These are phyloP conservation scores for Galerucella calmariensis DNA, from an alignment of 2,888 invertebrate genomes.

Conservation along the genomic window DNA sequence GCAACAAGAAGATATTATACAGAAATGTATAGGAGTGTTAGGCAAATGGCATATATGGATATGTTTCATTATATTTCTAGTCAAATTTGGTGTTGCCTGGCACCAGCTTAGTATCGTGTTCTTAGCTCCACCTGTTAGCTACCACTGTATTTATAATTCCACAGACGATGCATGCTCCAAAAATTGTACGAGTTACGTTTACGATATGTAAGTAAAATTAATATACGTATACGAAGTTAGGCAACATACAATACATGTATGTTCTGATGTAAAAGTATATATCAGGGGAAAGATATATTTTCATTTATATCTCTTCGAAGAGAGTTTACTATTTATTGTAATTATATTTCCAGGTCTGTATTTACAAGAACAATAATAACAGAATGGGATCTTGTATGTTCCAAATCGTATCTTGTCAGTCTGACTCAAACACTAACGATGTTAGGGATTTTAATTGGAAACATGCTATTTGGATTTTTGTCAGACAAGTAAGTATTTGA, in stretches of 20 bases:
- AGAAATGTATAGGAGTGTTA: slow-evolving; percentile 76
- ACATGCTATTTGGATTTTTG: slow-evolving; percentile 78
- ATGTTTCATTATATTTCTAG: slow-evolving; percentile 70
- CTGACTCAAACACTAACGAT: slow-evolving; percentile 83
- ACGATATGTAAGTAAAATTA: slow-evolving; percentile 67
- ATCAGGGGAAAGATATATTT: no score
- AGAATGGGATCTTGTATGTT: slow-evolving; percentile 82
- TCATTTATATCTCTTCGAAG: no score
- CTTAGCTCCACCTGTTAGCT: slow-evolving; percentile 75
- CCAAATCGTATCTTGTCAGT: slow-evolving; percentile 73
- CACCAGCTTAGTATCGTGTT: slow-evolving; percentile 84
- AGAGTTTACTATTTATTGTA: no score
- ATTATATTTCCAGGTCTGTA: slow-evolving; percentile 57
- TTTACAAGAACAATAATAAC: slow-evolving; percentile 80
- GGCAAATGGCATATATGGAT: slow-evolving; percentile 82
- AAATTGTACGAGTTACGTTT: slow-evolving; percentile 70
- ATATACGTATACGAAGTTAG: background rate
- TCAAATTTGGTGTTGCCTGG: slow-evolving; percentile 85
- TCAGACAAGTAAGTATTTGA: slow-evolving; percentile 75
- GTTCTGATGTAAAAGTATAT: no score
- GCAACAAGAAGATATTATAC: slow-evolving; percentile 70
- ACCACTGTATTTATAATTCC: slow-evolving; percentile 61
- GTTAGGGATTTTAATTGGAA: slow-evolving; percentile 81
- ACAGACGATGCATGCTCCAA: slow-evolving; percentile 69
- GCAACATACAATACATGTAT: no score